Evolutionary conservation across 2,113 vertebrate species (phyloP), one percentile per base, ranked within the genome.

Genomic region (Monopterus albus): DNA sequence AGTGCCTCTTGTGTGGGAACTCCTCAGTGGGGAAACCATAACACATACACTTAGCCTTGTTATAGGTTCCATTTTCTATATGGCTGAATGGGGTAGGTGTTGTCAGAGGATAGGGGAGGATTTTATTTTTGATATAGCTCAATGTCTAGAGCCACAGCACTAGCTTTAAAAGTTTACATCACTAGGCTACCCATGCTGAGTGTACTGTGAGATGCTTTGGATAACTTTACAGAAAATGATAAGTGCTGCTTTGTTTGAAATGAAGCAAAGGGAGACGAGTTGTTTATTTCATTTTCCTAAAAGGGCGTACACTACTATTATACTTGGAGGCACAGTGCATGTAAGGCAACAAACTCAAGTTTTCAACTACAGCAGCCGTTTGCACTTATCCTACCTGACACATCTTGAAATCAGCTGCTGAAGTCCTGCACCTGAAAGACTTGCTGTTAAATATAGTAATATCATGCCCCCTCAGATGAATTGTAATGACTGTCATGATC

Each of bases 301-400:
- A 67, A 65, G 71, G 63, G 26, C 28, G 49, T 45, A 61, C n/a
- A 69, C 40, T 63, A 29, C 73, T 38, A 47, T 85, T 78, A 58
- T 67, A n/a, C 28, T 45, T 46, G 31, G 43, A 78, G 63, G 35
- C 71, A 61, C 28, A 21, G 31, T 29, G 29, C 40, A 39, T 46
- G 15, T 0, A 33, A 35, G 29, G 47, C 59, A 36, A 29, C 20
- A 36, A 25, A 46, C 10, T 28, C 18, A 31, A 26, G 59, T 17
- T 72, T 72, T 60, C 23, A 57, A 23, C 12, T 23, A 39, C 0
- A 13, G 40, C 68, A 42, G 46, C 39, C 63, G 17, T 40, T 58
- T 55, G 15, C 18, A 47, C 9, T 42, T n/a, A 31, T 33, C 21
- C 9, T 18, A 40, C 55, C 14, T 45, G 28, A 18, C 26, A 14